Conservation (phyloP, 2,113 vertebrate species). For the Aspidoscelis tigris region DNA sequence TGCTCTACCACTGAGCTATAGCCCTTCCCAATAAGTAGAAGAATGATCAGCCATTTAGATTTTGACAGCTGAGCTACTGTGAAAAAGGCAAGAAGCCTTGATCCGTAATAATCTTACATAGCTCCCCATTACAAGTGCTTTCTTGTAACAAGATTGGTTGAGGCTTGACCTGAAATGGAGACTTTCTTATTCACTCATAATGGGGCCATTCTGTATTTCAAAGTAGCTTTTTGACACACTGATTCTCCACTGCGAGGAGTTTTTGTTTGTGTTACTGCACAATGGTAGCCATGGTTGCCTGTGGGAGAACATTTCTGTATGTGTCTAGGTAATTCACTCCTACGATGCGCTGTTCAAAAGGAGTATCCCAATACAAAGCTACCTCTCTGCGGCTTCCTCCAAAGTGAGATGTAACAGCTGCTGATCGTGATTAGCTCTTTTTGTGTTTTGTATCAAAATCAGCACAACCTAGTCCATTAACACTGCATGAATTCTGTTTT, state of each 20-base stretch:
- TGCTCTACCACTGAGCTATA: no score
- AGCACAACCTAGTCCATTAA: not conserved
- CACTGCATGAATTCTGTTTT: slow-evolving; percentile 22
- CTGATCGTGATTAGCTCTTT: slow-evolving; percentile 33
- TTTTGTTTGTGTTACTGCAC: slow-evolving; percentile 24
- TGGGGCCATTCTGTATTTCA: slow-evolving; percentile 2
- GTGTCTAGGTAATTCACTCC: slow-evolving; percentile 34
- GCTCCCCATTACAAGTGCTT: not conserved
- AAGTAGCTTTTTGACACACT: slow-evolving; percentile 10
- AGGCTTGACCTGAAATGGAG: not conserved
- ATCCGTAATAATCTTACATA: not conserved
- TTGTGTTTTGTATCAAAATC: fast-evolving
- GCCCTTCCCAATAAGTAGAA: slow-evolving; percentile 18
- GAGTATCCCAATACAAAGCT: slow-evolving; percentile 46
- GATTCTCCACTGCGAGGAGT: not conserved
- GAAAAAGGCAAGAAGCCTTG: slow-evolving; percentile 21
- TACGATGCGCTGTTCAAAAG: slow-evolving; percentile 36
- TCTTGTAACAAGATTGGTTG: not conserved
- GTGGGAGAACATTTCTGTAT: slow-evolving; percentile 31
- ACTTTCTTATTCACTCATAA: not conserved
- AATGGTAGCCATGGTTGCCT: slow-evolving; percentile 32
- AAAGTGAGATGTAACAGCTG: slow-evolving; percentile 14
- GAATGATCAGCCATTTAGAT: slow-evolving; percentile 15
- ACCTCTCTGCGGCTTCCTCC: not conserved
- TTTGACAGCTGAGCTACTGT: not conserved